Conservation (phyloP, 2,797 vertebrate genomes). For the Propithecus deckenii region DNA sequence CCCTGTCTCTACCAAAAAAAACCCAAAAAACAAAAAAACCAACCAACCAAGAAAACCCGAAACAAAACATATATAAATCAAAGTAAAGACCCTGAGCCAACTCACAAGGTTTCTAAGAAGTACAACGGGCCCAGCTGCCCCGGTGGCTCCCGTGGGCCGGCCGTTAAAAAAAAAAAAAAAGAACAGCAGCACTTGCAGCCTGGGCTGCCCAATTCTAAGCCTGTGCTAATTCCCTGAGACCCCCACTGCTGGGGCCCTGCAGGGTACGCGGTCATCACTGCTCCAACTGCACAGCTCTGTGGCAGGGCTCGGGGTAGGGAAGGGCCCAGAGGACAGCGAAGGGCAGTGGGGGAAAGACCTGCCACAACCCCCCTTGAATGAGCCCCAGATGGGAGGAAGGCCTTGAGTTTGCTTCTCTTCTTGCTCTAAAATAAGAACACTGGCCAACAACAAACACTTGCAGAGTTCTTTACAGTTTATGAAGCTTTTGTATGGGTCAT, state of each 20-base stretch:
- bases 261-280: too few relatives aligned
- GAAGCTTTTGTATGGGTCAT: not conserved
- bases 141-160: too few relatives aligned
- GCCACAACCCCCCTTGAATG: not conserved
- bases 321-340: not conserved
- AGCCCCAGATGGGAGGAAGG: not conserved
- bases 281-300: not conserved
- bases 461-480: not conserved
- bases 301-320: not conserved
- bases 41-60: too few relatives aligned
- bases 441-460: not conserved
- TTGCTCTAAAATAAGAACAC: not conserved
- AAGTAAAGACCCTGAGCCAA: not conserved
- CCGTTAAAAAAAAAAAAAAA: too few relatives aligned
- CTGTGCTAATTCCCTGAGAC: not conserved
- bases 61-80: too few relatives aligned
- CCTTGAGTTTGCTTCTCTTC: not conserved
- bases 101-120: not conserved
- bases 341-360: not conserved
- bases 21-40: too few relatives aligned
- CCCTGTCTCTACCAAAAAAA: too few relatives aligned
- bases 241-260: not conserved
- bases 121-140: too few relatives aligned
- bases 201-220: too few relatives aligned
- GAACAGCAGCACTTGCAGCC: too few relatives aligned